Evolutionary conservation across 2,113 vertebrate genomes (phyloP).

Genomic region (Chlorocebus sabaeus): DNA sequence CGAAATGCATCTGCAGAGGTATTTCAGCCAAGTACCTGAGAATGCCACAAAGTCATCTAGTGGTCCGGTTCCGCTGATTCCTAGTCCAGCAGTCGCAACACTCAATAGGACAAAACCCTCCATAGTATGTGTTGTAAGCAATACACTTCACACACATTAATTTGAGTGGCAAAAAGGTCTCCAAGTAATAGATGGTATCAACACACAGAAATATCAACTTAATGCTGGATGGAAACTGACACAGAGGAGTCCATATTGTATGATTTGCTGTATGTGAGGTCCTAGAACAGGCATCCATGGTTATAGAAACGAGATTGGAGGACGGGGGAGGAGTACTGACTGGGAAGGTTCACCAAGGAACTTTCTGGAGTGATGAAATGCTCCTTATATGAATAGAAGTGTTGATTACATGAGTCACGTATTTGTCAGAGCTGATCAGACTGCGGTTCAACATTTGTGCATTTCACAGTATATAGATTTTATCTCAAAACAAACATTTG

Average conservation of each 20-base stretch:
- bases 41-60: neutral
- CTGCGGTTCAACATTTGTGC: neutral
- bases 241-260: neutral
- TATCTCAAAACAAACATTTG: neutral
- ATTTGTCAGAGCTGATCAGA: neutral
- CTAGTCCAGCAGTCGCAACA: neutral
- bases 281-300: neutral
- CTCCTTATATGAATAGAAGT: neutral
- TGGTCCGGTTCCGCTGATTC: neutral
- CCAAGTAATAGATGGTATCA: neutral
- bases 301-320: neutral
- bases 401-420: neutral
- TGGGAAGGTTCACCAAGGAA: neutral
- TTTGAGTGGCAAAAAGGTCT: neutral
- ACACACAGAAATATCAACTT: too few species aligned
- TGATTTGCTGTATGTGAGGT: accelerated
- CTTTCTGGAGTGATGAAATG: neutral
- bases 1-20: neutral
- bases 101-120: neutral
- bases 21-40: neutral
- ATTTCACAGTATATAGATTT: neutral
- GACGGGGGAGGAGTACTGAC: neutral
- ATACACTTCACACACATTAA: too few species aligned
- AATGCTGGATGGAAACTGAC: neutral
- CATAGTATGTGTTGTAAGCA: neutral